Evolutionary conservation across 2,888 invertebrate species (phyloP).

Genomic region (Rotaria magnacalcarata): DNA sequence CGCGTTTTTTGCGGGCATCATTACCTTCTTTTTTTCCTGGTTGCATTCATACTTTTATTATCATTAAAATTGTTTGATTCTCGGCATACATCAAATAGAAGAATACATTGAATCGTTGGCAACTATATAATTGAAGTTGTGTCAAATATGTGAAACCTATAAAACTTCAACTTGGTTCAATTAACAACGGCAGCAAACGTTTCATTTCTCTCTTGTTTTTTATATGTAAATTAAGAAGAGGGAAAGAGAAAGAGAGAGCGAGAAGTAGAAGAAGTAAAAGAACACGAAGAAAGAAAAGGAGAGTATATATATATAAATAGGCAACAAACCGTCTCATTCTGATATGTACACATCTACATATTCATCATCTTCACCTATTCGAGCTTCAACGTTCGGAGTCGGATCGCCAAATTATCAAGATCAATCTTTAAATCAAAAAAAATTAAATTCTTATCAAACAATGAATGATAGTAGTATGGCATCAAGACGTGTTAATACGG

Average conservation of each 20-base stretch:
- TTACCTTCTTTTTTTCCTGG: not conserved
- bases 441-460: not conserved
- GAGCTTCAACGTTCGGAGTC: not conserved
- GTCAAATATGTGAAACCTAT: not conserved
- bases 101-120: not conserved
- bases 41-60: not conserved
- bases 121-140: conserved; percentile 16
- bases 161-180: not conserved
- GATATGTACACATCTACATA: conserved; percentile 12
- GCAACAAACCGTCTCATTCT: not conserved
- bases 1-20: no score
- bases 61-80: not conserved
- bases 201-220: not conserved
- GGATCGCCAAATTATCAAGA: conserved; percentile 25
- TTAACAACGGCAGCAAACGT: not conserved
- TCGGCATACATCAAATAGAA: not conserved
- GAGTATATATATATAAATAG: not conserved
- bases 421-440: not conserved
- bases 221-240: not conserved
- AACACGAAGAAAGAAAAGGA: conserved; percentile 14
- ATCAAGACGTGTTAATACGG: not conserved
- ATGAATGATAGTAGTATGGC: not conserved
- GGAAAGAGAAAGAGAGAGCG: not conserved
- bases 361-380: conserved; percentile 34
- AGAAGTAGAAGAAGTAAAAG: not conserved